Percentiles rank a stretch among this genome's conserved stretches.
These are phyloP conservation scores for Cathartes aura DNA, from an alignment of 2,113 vertebrate species.

Conservation along the genomic window DNA sequence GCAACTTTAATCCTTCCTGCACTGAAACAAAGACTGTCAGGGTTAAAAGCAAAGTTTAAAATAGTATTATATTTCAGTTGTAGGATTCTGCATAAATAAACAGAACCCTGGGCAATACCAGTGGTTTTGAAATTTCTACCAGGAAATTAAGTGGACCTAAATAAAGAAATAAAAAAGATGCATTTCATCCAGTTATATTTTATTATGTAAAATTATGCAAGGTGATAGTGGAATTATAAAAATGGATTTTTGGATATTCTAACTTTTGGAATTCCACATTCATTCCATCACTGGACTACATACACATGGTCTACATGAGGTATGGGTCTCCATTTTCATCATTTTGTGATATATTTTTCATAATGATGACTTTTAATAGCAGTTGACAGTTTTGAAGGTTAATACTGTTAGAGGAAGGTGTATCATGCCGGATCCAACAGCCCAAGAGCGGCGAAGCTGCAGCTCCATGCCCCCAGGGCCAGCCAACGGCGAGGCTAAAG, in stretches of 20 bases:
- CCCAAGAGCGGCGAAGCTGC: fast-evolving
- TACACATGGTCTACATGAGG: not conserved
- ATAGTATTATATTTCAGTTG: not conserved
- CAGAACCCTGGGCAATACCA: not conserved
- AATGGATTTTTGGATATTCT: not conserved
- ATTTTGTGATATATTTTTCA: not conserved
- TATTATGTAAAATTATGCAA: not conserved
- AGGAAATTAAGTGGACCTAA: not conserved
- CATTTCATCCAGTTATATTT: not conserved
- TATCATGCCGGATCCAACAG: not conserved
- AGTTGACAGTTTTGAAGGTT: not conserved
- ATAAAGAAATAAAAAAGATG: not conserved
- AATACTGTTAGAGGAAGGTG: not conserved
- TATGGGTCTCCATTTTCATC: not conserved
- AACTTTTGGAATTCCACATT: not conserved
- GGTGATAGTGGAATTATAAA: not conserved
- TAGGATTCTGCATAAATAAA: not conserved
- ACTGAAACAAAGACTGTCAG: not conserved
- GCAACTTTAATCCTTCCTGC: not conserved
- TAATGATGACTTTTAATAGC: not conserved
- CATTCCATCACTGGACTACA: not conserved
- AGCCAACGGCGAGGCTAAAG: not conserved
- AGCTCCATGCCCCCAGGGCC: not conserved
- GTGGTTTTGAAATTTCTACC: not conserved
- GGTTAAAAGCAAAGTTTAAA: not conserved